Evolutionary conservation across 2,888 invertebrate genomes (phyloP), one percentile per base, ranked within the genome.

Genomic region (Ormyrus pomaceus): DNA sequence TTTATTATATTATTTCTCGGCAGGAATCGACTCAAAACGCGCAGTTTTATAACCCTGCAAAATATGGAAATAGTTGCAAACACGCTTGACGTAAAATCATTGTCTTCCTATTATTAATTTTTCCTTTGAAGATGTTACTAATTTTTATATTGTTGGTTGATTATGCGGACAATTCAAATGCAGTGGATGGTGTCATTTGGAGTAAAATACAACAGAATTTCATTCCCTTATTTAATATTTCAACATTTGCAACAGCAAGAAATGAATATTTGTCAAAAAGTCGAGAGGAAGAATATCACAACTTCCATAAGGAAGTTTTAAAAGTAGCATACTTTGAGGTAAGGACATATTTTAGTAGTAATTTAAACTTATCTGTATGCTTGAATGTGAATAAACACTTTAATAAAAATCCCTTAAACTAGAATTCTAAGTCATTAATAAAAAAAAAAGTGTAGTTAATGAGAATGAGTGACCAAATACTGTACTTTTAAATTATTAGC

Each of bases 281-380:
- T 8, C 56, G n/a, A n/a, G 56, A 55, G 8, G 4, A 70, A 5
- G 77, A 78, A 2, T 59, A 71, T 19, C 77, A 78, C 55, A 66
- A 78, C 59, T 78, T 78, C 11, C 53, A 64, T 0, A 11, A 11
- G 11, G 72, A 71, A 9, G n/a, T 66, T 9, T 9, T 78, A 2
- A 66, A 51, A 56, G 55, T 72, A 34, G 58, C 65, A 3, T 78
- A 78, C 34, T 78, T 34, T 34, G 46, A 78, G 61, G 77, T 78
- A 45, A 64, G 56, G 8, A 55, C n/a, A 7, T 13, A 0, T 13
- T 11, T n/a, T 55, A 45, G 19, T 50, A 3, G 34, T 34, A 34
- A 34, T 34, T 34, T 34, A 34, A 34, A 34, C 4, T 34, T 34
- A 34, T 34, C 2, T 34, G 34, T 34, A 34, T 34, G 1, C 34